phyloP scores from a whole-genome alignment of 2,888 invertebrate genomes.

The Hypomecis atomaria region DNA sequence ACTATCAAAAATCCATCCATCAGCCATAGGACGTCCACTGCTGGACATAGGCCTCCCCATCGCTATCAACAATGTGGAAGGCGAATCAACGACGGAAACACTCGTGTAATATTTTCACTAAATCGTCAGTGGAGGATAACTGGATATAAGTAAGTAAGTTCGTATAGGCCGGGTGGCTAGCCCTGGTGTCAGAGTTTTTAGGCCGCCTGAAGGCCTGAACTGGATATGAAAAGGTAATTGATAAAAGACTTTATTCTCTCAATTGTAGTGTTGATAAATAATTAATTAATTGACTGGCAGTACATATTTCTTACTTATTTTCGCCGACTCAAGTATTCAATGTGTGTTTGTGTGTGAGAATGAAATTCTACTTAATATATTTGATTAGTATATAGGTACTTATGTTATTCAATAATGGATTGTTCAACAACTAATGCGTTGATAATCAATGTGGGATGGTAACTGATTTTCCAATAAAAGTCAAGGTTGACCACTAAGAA shows the following conservation, averaged over 20 bases:
- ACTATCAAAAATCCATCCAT: not conserved
- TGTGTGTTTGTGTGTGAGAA: conserved; percentile 33
- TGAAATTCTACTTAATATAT: conserved; percentile 26
- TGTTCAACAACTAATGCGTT: not conserved
- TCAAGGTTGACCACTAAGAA: not conserved
- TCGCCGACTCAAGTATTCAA: not conserved
- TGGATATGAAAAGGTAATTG: not conserved
- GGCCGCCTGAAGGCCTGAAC: too few species aligned
- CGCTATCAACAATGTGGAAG: too few species aligned
- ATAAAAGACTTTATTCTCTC: not conserved
- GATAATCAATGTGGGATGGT: not conserved
- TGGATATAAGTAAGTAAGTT: too few species aligned
- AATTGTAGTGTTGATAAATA: not conserved
- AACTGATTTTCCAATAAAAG: conserved; percentile 7
- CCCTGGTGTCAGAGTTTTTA: too few species aligned
- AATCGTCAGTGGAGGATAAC: too few species aligned
- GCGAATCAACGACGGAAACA: too few species aligned
- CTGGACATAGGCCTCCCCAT: too few species aligned
- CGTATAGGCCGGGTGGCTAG: too few species aligned
- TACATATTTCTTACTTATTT: not conserved
- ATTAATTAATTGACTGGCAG: not conserved
- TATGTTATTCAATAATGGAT: conserved; percentile 6
- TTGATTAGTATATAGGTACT: conserved; percentile 1
- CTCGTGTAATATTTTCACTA: too few species aligned
- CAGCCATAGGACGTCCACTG: too few species aligned